These are phyloP conservation scores for Gobiocypris rarus DNA, from an alignment of 2,113 vertebrate species.

Conservation along the genomic window DNA sequence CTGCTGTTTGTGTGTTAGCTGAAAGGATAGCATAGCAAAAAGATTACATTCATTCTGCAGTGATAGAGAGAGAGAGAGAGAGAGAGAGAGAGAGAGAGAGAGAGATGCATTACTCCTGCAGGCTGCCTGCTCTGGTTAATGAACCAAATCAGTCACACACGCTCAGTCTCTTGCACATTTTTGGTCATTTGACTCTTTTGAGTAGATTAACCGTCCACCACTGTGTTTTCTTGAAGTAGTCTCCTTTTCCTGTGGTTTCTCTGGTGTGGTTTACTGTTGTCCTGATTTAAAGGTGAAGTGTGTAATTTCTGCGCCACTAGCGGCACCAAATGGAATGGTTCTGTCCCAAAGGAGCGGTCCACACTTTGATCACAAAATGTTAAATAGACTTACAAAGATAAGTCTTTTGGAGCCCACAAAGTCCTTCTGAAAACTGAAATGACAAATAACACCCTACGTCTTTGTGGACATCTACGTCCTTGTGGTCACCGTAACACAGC, in stretches of 20 bases:
- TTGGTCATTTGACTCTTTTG: constrained; percentile 1
- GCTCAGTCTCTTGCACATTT: background rate
- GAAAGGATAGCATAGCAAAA: constrained; percentile 6
- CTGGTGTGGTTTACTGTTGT: background rate
- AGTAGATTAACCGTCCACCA: background rate
- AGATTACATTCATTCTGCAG: constrained; percentile 20
- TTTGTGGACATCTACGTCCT: background rate
- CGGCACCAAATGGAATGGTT: background rate
- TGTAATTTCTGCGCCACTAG: background rate
- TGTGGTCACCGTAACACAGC: background rate
- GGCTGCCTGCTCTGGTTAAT: constrained; percentile 13
- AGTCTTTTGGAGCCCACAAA: background rate
- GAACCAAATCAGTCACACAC: constrained; percentile 30
- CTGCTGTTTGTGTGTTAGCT: background rate
- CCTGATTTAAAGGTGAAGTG: background rate
- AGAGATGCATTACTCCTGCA: constrained; percentile 24
- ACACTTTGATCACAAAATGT: background rate
- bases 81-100: background rate
- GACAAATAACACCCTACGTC: background rate
- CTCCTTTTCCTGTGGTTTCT: background rate
- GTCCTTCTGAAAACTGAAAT: background rate
- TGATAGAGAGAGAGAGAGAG: no score
- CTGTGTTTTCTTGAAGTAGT: background rate
- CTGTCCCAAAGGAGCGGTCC: background rate
- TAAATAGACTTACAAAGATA: background rate